Percentiles rank a stretch among this genome's conserved stretches.
Conservation (phyloP, 1,140 invertebrate species). For the Chlorops oryzae region DNA sequence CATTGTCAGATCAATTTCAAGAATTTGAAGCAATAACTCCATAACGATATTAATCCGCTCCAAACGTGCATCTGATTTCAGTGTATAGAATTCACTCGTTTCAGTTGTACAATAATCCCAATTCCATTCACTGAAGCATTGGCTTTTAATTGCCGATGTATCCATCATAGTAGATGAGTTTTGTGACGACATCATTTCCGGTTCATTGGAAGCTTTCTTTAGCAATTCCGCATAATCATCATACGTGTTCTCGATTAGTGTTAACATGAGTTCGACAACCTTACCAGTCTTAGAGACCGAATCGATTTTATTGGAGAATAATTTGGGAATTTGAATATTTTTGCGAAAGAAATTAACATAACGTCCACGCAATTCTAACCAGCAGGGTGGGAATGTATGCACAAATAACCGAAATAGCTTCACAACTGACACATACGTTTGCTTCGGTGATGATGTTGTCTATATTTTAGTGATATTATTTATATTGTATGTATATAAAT, state of each 20-base stretch:
- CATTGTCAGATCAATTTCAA: constrained; percentile 18
- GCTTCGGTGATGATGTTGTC: background rate
- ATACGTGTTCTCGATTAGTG: no score
- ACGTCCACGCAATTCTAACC: constrained; percentile 8
- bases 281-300: no score
- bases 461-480: background rate
- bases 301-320: no score
- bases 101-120: no score
- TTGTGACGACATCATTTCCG: no score
- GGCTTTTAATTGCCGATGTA: no score
- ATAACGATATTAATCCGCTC: constrained; percentile 14
- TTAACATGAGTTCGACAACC: no score
- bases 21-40: constrained; percentile 13
- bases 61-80: constrained; percentile 1
- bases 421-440: background rate
- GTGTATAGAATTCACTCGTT: background rate
- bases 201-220: no score
- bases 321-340: background rate
- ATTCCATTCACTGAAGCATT: no score
- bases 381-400: constrained; percentile 17
- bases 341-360: constrained; percentile 12
- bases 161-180: no score
- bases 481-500: background rate
- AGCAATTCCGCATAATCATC: no score
- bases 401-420: constrained; percentile 14